These are phyloP conservation scores for Halcyon leucocephala DNA, from an alignment of 2,797 vertebrate species.

Conservation along the genomic window DNA sequence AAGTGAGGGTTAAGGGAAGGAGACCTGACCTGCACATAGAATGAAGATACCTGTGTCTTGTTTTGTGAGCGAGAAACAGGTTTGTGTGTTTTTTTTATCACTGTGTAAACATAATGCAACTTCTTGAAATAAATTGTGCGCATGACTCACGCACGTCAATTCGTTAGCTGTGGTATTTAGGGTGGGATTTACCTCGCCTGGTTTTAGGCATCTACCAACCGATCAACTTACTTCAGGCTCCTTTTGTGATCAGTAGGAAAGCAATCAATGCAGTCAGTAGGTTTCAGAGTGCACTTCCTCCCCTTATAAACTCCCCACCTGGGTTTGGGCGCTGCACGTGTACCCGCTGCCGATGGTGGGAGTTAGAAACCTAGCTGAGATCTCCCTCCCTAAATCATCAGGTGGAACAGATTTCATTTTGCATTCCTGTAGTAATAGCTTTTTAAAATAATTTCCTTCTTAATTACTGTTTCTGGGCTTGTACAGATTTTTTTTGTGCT, in stretches of 20 bases:
- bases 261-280: background rate
- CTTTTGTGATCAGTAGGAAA: background rate
- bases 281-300: background rate
- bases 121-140: background rate
- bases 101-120: conserved; percentile 14
- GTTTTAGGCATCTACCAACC: background rate
- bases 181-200: conserved; percentile 42
- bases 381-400: background rate
- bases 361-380: background rate
- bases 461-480: background rate
- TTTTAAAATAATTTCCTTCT: background rate
- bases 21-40: background rate
- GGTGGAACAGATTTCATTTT: background rate
- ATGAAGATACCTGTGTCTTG: background rate
- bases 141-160: background rate
- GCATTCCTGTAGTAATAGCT: background rate
- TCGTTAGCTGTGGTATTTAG: conserved; percentile 19
- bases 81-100: background rate
- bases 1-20: background rate
- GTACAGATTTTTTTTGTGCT: background rate
- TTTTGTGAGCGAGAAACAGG: background rate
- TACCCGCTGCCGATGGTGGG: background rate
- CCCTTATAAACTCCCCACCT: background rate
- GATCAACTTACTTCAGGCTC: background rate
- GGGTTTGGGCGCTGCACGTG: fast-evolving